Evolutionary conservation across 2,888 invertebrate genomes (phyloP).

Genomic region (Cecidostiba fungosa): DNA sequence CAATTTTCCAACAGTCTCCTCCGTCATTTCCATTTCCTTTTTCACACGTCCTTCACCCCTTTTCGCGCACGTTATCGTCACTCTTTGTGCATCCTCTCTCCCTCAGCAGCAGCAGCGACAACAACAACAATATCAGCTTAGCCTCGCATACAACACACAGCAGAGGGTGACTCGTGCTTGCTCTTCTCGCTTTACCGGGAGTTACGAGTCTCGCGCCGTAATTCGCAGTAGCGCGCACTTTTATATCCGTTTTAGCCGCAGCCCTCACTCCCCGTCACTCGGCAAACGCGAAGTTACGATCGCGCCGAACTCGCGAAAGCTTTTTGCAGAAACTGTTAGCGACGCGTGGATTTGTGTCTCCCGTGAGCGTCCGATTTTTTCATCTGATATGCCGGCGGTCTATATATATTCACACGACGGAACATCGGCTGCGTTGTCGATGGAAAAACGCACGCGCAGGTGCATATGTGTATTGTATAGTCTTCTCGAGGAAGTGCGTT

Average conservation of each 20-base stretch:
- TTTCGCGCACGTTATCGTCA: background rate
- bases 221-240: constrained; percentile 69
- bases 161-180: background rate
- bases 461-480: background rate
- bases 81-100: background rate
- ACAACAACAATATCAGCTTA: background rate
- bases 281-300: constrained; percentile 76
- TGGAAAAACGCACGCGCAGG: constrained; percentile 31
- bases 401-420: too few relatives aligned
- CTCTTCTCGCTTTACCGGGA: constrained; percentile 75
- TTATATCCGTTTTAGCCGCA: constrained; percentile 63
- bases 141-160: background rate
- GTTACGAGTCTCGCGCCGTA: constrained; percentile 75
- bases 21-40: constrained; percentile 5
- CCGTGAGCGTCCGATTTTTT: constrained; percentile 52
- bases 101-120: background rate
- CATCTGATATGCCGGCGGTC: background rate
- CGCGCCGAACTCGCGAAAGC: constrained; percentile 77
- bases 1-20: background rate
- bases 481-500: background rate
- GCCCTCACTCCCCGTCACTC: constrained; percentile 52
- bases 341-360: constrained; percentile 50
- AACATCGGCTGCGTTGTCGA: constrained; percentile 23
- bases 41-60: background rate
- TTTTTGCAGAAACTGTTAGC: constrained; percentile 74